Percentiles rank a stretch among this genome's conserved stretches.
Evolutionary conservation across 2,113 vertebrate species (phyloP).

Genomic region (Dasyprocta punctata): DNA sequence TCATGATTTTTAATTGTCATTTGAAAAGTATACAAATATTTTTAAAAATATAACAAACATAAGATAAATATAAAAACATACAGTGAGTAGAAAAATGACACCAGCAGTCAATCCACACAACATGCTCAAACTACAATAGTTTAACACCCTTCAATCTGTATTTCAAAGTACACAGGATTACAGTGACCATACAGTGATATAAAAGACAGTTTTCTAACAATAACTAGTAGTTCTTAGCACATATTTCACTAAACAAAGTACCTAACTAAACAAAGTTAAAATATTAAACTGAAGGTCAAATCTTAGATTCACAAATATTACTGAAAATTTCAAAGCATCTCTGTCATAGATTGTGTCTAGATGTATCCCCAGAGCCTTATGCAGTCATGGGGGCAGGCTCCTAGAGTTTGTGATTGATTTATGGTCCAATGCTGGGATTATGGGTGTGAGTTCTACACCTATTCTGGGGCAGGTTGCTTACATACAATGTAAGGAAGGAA

Average conservation of each 20-base stretch:
- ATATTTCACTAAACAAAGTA: background rate
- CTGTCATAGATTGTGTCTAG: too few relatives aligned
- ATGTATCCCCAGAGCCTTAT: too few relatives aligned
- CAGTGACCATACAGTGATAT: background rate
- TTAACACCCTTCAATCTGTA: background rate
- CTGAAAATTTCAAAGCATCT: background rate
- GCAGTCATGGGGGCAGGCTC: too few relatives aligned
- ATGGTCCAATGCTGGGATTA: too few relatives aligned
- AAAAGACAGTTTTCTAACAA: background rate
- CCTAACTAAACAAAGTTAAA: background rate
- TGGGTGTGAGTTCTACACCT: too few relatives aligned
- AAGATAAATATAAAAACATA: background rate
- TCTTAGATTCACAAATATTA: background rate
- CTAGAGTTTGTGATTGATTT: too few relatives aligned
- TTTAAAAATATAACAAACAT: background rate
- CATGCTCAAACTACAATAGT: background rate
- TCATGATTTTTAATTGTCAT: background rate
- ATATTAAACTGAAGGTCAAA: background rate
- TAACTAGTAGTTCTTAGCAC: background rate
- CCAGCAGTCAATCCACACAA: background rate
- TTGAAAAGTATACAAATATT: background rate
- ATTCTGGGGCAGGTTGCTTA: too few relatives aligned
- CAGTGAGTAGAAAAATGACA: background rate
- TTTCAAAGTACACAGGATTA: background rate
- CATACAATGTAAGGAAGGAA: too few relatives aligned